Evolutionary conservation across 2,113 vertebrate species (phyloP), one percentile per base, ranked within the genome.

Genomic region (Hippocampus comes): DNA sequence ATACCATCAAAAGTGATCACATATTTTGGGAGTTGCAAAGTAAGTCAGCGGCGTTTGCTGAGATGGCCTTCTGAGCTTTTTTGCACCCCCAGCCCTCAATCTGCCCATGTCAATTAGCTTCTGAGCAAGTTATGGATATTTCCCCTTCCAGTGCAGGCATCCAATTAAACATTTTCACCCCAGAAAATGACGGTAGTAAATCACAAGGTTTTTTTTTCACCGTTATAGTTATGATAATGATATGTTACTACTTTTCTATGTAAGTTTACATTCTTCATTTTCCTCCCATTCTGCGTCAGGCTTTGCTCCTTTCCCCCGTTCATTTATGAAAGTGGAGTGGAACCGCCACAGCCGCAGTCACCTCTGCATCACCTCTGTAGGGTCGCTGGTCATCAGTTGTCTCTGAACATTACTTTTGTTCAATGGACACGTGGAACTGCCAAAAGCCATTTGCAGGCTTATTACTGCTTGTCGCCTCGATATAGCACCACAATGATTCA

Each of bases 371-470:
- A 48, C 0, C 2, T 18, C 69, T 68, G 70, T 51, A 74, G 60
- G 68, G 53, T 76, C 76, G 70, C 0, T 66, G 74, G 77, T 68
- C 68, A 74, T 82, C 77, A 69, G 74, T 63, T 73, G 66, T 46
- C 61, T 65, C 18, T 61, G 17, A 56, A 48, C 53, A 0, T 71
- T 74, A 68, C 59, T 71, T 72, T 66, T 4, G 5, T 64, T 71
- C 27, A 43, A 7, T n/a, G 14, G 14, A 46, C 27, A 59, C 71
- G 65, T 46, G 10, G 56, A 79, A 71, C 43, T 23, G 66, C 55
- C 71, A 64, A 18, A 20, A 70, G 48, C 71, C 59, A 42, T 74
- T 78, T 48, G 21, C 10, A 61, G 51, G 17, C 57, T 68, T 51
- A 46, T 70, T 60, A 60, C 57, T 5, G 25, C n/a, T 11, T 25